Base-by-base conservation (phyloP, 2,888 invertebrate genomes). In the Lasiommata megera region DNA sequence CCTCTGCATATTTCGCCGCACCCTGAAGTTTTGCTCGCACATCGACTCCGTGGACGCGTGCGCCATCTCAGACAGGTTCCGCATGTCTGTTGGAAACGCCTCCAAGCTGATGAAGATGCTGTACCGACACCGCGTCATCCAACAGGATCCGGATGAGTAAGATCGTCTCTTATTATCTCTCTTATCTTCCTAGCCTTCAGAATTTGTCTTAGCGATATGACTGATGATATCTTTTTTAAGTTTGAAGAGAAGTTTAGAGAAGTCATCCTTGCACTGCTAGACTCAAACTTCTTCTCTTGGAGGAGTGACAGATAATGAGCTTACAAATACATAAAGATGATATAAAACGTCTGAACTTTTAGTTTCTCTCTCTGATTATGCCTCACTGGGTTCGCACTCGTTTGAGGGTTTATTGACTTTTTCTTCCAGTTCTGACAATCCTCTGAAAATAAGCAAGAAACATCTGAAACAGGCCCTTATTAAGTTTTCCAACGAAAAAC, bases 1-100 rank as follows among this genome's bases (percentile, higher is more conserved):
- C 44, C 58, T 82, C 5, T 79, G 82, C 64, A 69, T 83, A 17
- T 76, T 79, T 63, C 88, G 88, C 0, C 85, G 82, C 37, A 60
- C 76, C 5, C 69, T 88, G 61, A 64, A 62, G 44, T 69, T 67
- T 69, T 73, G 79, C 40, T 6, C 51, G 8, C 61, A 47, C 11
- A 52, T 51, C 17, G 6, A 48, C 3, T 12, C 29, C 1, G 47
- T 77, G 31, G 52, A 63, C 11, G 62, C 61, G 7, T 16, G 36
- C 36, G 46, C 44, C 18, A 59, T 81, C 11, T 53, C 51, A 0
- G 60, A 53, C 9, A 58, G 62, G 43, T 73, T 80, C 48, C 61
- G 51, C 1, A 43, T 84, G 16, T 64, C 79, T 1, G 51, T 51
- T 1, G 28, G 48, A 8, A 73, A 67, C 60, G 80, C 80, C 0